Conservation (phyloP, 2,888 invertebrate genomes). For the Fabriciana adippe region DNA sequence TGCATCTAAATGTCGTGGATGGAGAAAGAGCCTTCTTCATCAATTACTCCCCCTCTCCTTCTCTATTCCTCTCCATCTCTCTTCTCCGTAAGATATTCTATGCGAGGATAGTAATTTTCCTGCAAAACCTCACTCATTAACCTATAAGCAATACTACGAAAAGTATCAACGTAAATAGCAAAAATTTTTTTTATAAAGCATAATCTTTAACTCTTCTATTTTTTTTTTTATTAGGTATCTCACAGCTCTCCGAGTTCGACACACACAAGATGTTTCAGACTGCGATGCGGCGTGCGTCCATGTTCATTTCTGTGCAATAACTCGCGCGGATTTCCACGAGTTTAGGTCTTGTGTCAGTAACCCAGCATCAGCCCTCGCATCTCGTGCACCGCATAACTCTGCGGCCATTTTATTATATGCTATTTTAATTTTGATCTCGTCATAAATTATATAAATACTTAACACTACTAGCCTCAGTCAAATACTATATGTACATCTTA, state of each 20-base stretch:
- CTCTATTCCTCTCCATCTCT: too few species aligned
- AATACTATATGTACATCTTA: too few species aligned
- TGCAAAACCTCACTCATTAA: too few species aligned
- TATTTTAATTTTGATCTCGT: conserved; percentile 58
- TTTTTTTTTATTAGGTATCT: conserved; percentile 84
- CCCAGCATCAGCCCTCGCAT: conserved; percentile 88
- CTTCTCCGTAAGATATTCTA: too few species aligned
- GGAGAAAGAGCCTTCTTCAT: too few species aligned
- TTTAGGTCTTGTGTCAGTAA: conserved; percentile 91
- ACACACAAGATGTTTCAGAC: conserved; percentile 73
- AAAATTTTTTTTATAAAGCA: too few species aligned
- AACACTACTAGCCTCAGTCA: neutral
- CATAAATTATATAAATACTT: conserved; percentile 29
- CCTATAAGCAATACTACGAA: too few species aligned
- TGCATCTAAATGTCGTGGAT: too few species aligned
- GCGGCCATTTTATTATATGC: conserved; percentile 73
- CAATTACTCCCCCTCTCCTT: too few species aligned
- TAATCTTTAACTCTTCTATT: neutral
- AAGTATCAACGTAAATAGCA: too few species aligned
- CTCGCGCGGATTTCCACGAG: conserved; percentile 90
- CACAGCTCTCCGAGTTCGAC: conserved; percentile 88
- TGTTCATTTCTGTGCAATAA: conserved; percentile 94
- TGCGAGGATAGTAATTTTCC: too few species aligned
- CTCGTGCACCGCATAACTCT: conserved; percentile 75
- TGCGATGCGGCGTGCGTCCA: conserved; percentile 90